Evolutionary conservation across 2,888 invertebrate genomes (phyloP).

Genomic region (Hydropsyche betteni): DNA sequence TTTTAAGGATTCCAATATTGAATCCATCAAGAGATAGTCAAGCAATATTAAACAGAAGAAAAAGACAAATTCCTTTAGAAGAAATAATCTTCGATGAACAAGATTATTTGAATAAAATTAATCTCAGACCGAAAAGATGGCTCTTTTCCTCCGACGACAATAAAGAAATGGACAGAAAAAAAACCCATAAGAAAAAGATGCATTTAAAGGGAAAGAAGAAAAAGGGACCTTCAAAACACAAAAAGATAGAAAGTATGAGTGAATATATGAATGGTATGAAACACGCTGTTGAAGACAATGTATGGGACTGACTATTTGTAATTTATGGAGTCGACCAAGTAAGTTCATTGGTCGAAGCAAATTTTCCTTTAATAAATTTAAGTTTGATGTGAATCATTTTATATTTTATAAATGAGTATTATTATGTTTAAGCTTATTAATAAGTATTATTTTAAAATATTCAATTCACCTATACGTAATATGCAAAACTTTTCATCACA

Average conservation of each 20-base stretch:
- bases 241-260: conserved; percentile 34
- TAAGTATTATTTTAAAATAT: too few species aligned
- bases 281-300: conserved; percentile 61
- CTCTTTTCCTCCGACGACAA: conserved; percentile 2
- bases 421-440: too few species aligned
- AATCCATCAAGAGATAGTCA: conserved; percentile 53
- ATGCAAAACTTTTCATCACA: too few species aligned
- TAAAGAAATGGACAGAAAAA: conserved; percentile 43
- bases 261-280: conserved; percentile 55
- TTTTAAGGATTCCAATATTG: conserved; percentile 40
- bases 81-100: background rate
- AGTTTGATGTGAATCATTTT: background rate
- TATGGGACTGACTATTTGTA: conserved; percentile 64
- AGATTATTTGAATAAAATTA: too few species aligned
- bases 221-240: conserved; percentile 38
- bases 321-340: conserved; percentile 48
- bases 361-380: background rate
- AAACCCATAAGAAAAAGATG: conserved; percentile 8
- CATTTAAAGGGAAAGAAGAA: conserved; percentile 29
- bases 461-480: too few species aligned
- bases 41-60: conserved; percentile 52
- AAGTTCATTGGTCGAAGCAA: conserved; percentile 39
- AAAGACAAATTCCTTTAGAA: conserved; percentile 52
- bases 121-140: conserved; percentile 7
- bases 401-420: too few species aligned